phyloP scores from a whole-genome alignment of 2,888 invertebrate genomes.

The Himalopsyche kuldschensis region DNA sequence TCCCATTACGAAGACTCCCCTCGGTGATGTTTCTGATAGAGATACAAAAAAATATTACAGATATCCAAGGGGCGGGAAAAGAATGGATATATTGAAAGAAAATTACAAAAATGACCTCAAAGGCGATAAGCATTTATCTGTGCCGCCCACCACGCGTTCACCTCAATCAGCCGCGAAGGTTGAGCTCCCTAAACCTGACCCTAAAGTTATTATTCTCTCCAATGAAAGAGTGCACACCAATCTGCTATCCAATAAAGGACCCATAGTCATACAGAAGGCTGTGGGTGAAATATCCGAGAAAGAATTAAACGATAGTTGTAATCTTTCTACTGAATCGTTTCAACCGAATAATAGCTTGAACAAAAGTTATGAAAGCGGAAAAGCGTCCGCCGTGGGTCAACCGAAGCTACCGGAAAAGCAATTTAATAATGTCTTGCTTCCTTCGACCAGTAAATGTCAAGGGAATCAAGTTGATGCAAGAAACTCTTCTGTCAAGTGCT shows the following conservation, averaged over 20 bases:
- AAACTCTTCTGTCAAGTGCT: background rate
- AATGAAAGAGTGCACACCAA: constrained; percentile 33
- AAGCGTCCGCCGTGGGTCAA: background rate
- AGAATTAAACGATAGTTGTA: background rate
- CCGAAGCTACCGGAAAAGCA: background rate
- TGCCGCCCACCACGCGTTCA: background rate
- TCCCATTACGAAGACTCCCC: background rate
- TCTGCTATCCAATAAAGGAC: constrained; percentile 9
- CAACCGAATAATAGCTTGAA: background rate
- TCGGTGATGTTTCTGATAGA: background rate
- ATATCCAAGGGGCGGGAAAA: constrained; percentile 35
- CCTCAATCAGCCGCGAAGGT: background rate
- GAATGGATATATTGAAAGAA: constrained; percentile 36
- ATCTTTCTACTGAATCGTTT: background rate
- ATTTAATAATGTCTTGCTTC: background rate
- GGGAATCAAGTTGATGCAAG: background rate
- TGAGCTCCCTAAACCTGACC: background rate
- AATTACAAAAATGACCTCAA: constrained; percentile 20
- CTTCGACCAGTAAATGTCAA: background rate
- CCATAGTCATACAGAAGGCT: constrained; percentile 4
- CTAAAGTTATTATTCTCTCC: constrained; percentile 33
- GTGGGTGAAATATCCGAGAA: background rate
- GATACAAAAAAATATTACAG: constrained; percentile 8
- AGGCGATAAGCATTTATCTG: background rate
- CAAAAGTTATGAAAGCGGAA: background rate